A percentile compares a stretch with the other conserved stretches of the same genome.
These are phyloP conservation scores for Deroplatys truncata DNA, from an alignment of 2,888 invertebrate species.

Conservation along the genomic window DNA sequence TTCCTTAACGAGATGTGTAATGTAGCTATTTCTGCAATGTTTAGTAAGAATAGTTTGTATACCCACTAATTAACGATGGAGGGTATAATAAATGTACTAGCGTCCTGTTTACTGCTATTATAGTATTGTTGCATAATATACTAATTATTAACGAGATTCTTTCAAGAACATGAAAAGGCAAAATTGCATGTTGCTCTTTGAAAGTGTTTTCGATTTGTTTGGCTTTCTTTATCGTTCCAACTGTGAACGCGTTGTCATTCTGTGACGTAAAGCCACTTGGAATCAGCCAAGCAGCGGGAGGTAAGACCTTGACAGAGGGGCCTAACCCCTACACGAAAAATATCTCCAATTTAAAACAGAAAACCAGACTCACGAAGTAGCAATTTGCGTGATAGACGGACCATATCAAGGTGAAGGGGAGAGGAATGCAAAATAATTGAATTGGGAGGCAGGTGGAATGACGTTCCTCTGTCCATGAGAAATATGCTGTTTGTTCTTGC, in stretches of 20 bases:
- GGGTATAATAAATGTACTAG: too few relatives aligned
- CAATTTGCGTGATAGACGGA: constrained; percentile 2
- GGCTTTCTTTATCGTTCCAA: neutral
- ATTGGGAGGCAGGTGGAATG: neutral
- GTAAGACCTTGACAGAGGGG: neutral
- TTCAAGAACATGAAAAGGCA: too few relatives aligned
- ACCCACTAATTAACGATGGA: too few relatives aligned
- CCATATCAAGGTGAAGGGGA: neutral
- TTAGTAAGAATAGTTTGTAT: too few relatives aligned
- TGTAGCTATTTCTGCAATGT: too few relatives aligned
- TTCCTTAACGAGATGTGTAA: too few relatives aligned
- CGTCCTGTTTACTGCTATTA: too few relatives aligned
- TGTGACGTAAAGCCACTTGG: neutral
- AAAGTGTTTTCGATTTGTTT: too few relatives aligned
- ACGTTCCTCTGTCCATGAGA: neutral
- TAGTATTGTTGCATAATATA: too few relatives aligned
- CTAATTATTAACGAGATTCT: too few relatives aligned
- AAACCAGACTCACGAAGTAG: neutral
- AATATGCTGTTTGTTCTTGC: neutral
- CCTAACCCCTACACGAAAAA: neutral
- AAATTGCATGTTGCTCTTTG: too few relatives aligned
- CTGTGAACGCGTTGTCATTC: neutral
- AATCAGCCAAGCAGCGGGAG: neutral
- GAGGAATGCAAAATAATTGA: neutral
- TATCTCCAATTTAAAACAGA: neutral